A percentile compares a stretch with the other conserved stretches of the same genome.
Evolutionary conservation across 2,797 vertebrate genomes (phyloP).

Genomic region (Enteromius viviparus): DNA sequence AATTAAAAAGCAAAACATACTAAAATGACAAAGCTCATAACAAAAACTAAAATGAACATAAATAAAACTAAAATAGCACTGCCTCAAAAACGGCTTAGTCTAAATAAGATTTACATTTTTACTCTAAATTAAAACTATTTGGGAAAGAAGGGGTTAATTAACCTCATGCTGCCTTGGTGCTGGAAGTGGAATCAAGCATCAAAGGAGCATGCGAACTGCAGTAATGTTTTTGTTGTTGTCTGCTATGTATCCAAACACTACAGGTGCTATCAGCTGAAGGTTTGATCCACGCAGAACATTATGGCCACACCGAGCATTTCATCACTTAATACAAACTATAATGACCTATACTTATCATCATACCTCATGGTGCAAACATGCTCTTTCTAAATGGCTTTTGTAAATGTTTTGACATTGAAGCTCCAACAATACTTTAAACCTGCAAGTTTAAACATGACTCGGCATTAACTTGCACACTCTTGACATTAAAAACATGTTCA

Average conservation of each 20-base stretch:
- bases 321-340: neutral
- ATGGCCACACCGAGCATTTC: constrained; percentile 10
- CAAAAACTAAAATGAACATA: neutral
- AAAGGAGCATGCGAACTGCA: constrained; percentile 60
- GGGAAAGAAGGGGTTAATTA: constrained; percentile 68
- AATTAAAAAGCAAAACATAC: neutral
- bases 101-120: neutral
- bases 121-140: constrained; percentile 35
- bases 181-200: constrained; percentile 57
- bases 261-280: constrained; percentile 6
- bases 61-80: neutral
- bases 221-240: constrained; percentile 50
- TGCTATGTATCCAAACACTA: constrained; percentile 58
- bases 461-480: neutral
- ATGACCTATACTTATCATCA: neutral
- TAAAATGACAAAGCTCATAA: too few relatives aligned
- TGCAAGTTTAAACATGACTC: constrained; percentile 35
- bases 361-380: constrained; percentile 21
- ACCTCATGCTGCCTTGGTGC: constrained; percentile 54
- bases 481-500: constrained; percentile 39
- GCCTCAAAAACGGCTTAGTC: neutral
- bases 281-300: too few relatives aligned
- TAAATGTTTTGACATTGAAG: constrained; percentile 7
- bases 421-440: constrained; percentile 11
- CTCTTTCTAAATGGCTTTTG: neutral